Conservation (phyloP, 2,888 invertebrate genomes). For the Phoenoteleia sp. region DNA sequence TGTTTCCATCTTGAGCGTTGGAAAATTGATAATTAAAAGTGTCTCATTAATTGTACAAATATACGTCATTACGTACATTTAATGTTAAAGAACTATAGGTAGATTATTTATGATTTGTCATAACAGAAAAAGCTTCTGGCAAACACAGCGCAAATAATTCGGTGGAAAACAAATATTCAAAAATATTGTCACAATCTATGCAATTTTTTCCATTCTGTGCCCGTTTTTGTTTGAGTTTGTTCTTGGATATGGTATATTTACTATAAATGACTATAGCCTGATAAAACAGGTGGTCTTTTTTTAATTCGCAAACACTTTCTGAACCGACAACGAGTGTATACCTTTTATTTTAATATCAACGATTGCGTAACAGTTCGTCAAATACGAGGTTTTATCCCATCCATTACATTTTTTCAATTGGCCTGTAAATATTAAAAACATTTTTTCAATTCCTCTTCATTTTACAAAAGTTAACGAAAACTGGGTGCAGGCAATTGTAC, state of each 20-base stretch:
- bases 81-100: too few relatives aligned
- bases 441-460: background rate
- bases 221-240: background rate
- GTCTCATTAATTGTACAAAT: too few relatives aligned
- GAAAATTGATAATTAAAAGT: too few relatives aligned
- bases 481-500: too few relatives aligned
- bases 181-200: background rate
- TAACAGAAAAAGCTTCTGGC: background rate
- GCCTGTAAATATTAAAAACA: slow-evolving; percentile 15
- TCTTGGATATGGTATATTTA: background rate
- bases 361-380: slow-evolving; percentile 26
- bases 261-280: background rate
- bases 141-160: background rate
- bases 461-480: too few relatives aligned
- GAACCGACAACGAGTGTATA: background rate
- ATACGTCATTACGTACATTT: too few relatives aligned
- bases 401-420: slow-evolving; percentile 18
- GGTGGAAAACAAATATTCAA: background rate
- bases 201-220: background rate
- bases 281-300: slow-evolving; percentile 8
- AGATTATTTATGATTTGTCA: background rate
- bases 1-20: too few relatives aligned
- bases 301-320: slow-evolving; percentile 30
- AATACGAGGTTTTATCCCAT: slow-evolving; percentile 7
- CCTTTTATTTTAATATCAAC: slow-evolving; percentile 35